These are phyloP conservation scores for Tachysurus fulvidraco DNA, from an alignment of 2,113 vertebrate species.

Conservation along the genomic window DNA sequence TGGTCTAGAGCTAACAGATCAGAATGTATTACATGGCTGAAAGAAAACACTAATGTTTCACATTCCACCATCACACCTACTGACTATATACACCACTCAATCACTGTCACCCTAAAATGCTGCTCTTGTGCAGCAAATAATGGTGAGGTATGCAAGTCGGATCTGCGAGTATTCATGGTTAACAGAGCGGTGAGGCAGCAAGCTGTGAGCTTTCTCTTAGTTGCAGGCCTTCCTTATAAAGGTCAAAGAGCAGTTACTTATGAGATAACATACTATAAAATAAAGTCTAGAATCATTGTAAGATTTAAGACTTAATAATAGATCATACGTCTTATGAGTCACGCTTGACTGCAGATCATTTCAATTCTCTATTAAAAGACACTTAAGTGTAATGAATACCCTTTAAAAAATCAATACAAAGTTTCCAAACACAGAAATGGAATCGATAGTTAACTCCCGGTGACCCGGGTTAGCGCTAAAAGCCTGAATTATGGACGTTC, in stretches of 20 bases:
- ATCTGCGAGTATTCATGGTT: slow-evolving; percentile 28
- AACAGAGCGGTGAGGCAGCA: slow-evolving; percentile 33
- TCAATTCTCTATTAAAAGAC: slow-evolving; percentile 62
- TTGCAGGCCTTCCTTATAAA: slow-evolving; percentile 20
- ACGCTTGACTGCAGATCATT: slow-evolving; percentile 59
- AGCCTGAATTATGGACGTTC: slow-evolving; percentile 68
- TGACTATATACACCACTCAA: slow-evolving; percentile 34
- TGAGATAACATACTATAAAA: slow-evolving; percentile 40
- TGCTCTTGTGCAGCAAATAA: slow-evolving; percentile 24
- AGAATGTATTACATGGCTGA: slow-evolving; percentile 19
- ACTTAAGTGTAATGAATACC: slow-evolving; percentile 74
- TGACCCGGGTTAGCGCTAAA: slow-evolving; percentile 75
- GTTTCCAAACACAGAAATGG: slow-evolving; percentile 70
- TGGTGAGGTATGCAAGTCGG: slow-evolving; percentile 12
- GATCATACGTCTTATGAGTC: slow-evolving; percentile 48
- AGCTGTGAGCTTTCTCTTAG: slow-evolving; percentile 18
- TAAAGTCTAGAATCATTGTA: slow-evolving; percentile 26
- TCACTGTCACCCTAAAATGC: slow-evolving; percentile 33
- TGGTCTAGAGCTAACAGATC: slow-evolving; percentile 25
- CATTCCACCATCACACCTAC: slow-evolving; percentile 24
- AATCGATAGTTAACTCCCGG: slow-evolving; percentile 76
- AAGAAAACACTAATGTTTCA: slow-evolving; percentile 38
- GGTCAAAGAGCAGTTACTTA: slow-evolving; percentile 37
- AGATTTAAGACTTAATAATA: slow-evolving; percentile 49
- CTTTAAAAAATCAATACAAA: slow-evolving; percentile 75